phyloP scores from a whole-genome alignment of 2,797 vertebrate genomes.

The Apogon hyalosoma region DNA sequence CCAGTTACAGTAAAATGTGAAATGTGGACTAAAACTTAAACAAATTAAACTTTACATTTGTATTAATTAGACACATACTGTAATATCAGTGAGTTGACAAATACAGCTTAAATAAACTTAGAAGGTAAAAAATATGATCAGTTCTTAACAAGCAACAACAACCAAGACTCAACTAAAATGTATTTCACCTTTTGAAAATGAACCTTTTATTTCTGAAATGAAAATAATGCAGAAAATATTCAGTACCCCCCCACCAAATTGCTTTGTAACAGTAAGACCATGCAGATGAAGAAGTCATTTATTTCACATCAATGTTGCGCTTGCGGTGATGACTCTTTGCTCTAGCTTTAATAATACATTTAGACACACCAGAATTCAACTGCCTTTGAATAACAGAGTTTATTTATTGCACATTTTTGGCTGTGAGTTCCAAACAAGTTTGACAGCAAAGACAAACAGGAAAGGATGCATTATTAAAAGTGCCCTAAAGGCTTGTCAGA shows the following conservation, averaged over 20 bases:
- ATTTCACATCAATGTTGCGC: not conserved
- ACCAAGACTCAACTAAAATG: not conserved
- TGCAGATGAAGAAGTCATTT: constrained; percentile 22
- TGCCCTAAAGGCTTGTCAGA: constrained; percentile 57
- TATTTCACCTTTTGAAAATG: not conserved
- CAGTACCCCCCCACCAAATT: not conserved
- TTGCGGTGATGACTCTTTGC: no score
- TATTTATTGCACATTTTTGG: constrained; percentile 33
- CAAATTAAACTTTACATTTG: no score
- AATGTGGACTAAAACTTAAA: no score
- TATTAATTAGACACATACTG: no score
- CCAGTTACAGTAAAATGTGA: no score
- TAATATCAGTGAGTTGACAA: no score
- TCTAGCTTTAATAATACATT: no score
- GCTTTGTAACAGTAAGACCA: constrained; percentile 1
- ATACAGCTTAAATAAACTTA: no score
- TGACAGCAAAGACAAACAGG: constrained; percentile 58
- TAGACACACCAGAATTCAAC: not conserved
- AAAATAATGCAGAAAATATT: constrained; percentile 7
- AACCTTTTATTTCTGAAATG: constrained; percentile 2
- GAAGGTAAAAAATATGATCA: no score
- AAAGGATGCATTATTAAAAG: constrained; percentile 65
- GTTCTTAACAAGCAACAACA: no score
- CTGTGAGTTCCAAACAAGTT: constrained; percentile 42
- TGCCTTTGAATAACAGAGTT: constrained; percentile 30